Conservation (phyloP, 2,797 vertebrate species). For the Tarsius wallacei region DNA sequence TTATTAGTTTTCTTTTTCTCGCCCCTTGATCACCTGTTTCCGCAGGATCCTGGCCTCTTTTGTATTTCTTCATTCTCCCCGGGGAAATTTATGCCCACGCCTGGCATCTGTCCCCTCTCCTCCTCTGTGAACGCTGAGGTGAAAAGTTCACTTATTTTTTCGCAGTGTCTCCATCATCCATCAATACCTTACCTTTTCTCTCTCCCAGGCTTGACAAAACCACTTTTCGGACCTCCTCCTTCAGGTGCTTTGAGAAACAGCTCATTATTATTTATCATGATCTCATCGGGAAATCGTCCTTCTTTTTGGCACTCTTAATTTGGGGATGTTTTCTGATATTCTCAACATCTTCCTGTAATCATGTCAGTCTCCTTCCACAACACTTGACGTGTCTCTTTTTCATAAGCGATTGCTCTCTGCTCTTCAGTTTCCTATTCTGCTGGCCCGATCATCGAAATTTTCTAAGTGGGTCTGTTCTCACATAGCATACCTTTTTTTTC, state of each 20-base stretch:
- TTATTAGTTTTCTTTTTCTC: slow-evolving; percentile 65
- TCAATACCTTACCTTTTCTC: slow-evolving; percentile 85
- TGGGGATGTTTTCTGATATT: slow-evolving; percentile 45
- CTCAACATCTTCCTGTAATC: slow-evolving; percentile 65
- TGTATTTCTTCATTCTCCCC: slow-evolving; percentile 84
- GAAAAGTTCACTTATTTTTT: slow-evolving; percentile 89
- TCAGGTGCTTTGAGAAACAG: slow-evolving; percentile 43
- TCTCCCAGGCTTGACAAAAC: slow-evolving; percentile 70
- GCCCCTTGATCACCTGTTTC: slow-evolving; percentile 77
- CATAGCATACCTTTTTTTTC: neutral
- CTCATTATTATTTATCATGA: slow-evolving; percentile 69
- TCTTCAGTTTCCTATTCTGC: neutral
- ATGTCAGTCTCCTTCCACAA: neutral
- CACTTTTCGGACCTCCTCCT: slow-evolving; percentile 77
- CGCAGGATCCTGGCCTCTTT: slow-evolving; percentile 82
- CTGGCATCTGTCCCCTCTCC: slow-evolving; percentile 87
- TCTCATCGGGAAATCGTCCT: slow-evolving; percentile 47
- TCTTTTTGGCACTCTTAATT: slow-evolving; percentile 65
- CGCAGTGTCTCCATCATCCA: slow-evolving; percentile 83
- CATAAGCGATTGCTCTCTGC: neutral
- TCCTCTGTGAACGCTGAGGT: slow-evolving; percentile 88
- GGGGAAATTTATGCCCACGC: slow-evolving; percentile 86
- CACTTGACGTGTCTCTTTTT: neutral
- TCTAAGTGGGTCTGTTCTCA: slow-evolving; percentile 29
- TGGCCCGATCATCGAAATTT: neutral